Percentiles rank a stretch among this genome's conserved stretches.
Conservation (phyloP, 2,113 vertebrate genomes). For the Sula dactylatra region DNA sequence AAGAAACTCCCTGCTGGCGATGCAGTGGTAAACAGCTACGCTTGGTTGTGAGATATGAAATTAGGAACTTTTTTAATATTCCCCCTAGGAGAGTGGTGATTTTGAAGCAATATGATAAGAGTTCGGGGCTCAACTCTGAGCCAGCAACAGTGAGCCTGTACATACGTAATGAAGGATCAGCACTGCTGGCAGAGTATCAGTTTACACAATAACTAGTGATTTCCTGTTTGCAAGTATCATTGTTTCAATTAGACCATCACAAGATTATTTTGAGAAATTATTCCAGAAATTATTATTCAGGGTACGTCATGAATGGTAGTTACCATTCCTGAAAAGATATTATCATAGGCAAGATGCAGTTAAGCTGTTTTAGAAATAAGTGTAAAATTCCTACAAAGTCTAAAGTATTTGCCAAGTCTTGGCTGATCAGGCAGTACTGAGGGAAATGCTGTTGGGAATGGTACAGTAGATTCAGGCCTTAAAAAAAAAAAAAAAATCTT, state of each 20-base stretch:
- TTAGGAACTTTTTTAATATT: not conserved
- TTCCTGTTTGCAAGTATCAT: too few species aligned
- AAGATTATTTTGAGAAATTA: not conserved
- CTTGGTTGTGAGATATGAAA: rapidly evolving
- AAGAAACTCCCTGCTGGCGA: not conserved
- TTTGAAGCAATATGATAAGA: not conserved
- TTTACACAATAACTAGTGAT: not conserved
- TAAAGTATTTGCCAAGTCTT: not conserved
- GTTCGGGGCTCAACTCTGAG: not conserved
- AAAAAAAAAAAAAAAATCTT: too few species aligned
- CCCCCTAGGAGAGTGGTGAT: not conserved
- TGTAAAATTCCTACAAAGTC: not conserved
- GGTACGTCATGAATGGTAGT: not conserved
- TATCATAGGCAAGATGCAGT: not conserved
- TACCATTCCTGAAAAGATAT: not conserved
- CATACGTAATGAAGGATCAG: rapidly evolving
- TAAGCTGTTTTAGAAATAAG: not conserved
- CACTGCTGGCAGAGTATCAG: too few species aligned
- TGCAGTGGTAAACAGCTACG: not conserved
- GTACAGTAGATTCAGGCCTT: not conserved
- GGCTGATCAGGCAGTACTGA: not conserved
- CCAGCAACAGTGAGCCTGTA: not conserved
- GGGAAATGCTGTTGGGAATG: not conserved
- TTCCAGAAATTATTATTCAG: not conserved
- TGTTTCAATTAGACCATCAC: not conserved